Evolutionary conservation across 2,888 invertebrate genomes (phyloP), one percentile per base, ranked within the genome.

Genomic region (Lepidonotus clava): DNA sequence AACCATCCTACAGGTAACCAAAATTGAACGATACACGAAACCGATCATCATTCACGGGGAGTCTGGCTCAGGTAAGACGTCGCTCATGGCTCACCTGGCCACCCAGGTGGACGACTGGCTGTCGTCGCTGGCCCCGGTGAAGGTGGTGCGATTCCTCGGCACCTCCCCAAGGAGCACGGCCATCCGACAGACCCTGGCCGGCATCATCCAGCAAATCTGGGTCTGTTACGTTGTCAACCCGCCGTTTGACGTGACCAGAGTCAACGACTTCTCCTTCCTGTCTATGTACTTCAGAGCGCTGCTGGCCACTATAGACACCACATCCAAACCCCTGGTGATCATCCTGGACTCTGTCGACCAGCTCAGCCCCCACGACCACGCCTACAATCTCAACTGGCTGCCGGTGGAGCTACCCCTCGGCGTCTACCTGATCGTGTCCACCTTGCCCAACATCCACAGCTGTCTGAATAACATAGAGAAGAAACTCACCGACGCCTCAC

Each of bases 1-100:
- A 32, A 76, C 41, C 32, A 40, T n/a, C 14, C 66, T 87, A 34
- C 40, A 80, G 36, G 51, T 77, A 38, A n/a, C 41, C 18, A 21
- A 8, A n/a, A 4, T 88, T 46, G 34, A 56, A 32, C 24, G 40
- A 32, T 86, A 86, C 86, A 88, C 87, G 4, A 89, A 88, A 28
- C 92, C 92, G 6, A 36, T 92, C 8, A 86, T 92, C 32, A 24
- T 92, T 0, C 88, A 90, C 87, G 93, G 93, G 0, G 77, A 85
- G 41, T 92, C 92, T 0, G 93, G 93, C 24, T 89, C 89, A 56
- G 93, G 93, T 6, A 92, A 93, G 86, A 92, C 92, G 1, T 89
- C 92, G 0, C 18, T 92, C 11, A 91, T 92, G 91, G 91, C 92
- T 4, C 90, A 90, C 86, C 51, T 92, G 1, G 90, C 89, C 6